These are phyloP conservation scores for Catharus bicknelli DNA, from an alignment of 2,113 vertebrate species.

Conservation along the genomic window DNA sequence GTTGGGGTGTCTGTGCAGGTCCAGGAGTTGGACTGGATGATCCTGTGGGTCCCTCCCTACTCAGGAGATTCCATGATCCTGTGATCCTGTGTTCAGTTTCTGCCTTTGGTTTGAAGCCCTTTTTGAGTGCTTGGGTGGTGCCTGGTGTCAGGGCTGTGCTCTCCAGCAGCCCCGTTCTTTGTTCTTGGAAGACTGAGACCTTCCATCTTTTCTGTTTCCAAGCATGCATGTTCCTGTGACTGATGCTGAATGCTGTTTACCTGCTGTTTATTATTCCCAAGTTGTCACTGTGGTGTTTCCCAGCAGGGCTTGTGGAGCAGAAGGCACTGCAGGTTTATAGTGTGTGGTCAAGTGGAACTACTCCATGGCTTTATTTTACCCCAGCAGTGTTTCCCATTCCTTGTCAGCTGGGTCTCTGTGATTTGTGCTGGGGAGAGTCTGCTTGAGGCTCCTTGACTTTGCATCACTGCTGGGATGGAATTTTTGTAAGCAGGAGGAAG, in stretches of 20 bases:
- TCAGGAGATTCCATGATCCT: neutral
- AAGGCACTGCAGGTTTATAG: neutral
- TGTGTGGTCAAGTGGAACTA: neutral
- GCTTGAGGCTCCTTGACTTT: neutral
- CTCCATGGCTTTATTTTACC: neutral
- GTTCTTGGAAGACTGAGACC: neutral
- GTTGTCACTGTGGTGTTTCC: neutral
- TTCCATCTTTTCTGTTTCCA: neutral
- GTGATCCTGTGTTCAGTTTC: neutral
- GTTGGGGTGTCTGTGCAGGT: neutral
- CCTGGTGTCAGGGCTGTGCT: neutral
- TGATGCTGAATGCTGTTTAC: neutral
- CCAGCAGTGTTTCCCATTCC: neutral
- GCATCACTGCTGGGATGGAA: neutral
- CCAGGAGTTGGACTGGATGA: neutral
- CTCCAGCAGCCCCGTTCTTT: neutral
- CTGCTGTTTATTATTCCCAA: accelerated
- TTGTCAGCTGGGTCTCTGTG: neutral
- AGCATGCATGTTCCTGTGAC: accelerated
- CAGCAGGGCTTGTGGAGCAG: neutral
- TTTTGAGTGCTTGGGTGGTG: accelerated
- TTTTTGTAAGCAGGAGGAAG: neutral
- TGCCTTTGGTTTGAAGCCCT: neutral
- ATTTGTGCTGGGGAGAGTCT: neutral
- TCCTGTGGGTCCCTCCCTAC: neutral